Conservation (phyloP, 1,140 invertebrate species). For the Hycleus phaleratus region DNA sequence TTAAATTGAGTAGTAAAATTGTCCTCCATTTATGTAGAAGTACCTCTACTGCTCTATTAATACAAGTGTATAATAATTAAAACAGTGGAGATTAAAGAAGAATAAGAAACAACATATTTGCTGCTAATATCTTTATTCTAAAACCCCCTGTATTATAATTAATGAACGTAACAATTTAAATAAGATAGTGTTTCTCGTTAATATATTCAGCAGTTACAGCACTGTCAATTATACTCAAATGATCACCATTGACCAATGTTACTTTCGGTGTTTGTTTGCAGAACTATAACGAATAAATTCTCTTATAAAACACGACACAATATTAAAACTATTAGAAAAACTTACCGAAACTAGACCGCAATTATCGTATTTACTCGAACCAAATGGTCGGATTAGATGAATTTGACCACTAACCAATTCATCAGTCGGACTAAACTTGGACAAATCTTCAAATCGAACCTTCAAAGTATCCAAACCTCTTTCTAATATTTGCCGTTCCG, state of each 20-base stretch:
- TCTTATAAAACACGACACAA: background rate
- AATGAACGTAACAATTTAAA: constrained; percentile 1
- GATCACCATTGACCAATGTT: constrained; percentile 29
- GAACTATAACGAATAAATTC: constrained; percentile 25
- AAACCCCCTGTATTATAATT: no score
- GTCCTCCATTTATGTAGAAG: no score
- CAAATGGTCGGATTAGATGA: constrained; percentile 32
- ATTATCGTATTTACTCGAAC: constrained; percentile 34
- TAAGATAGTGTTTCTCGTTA: constrained; percentile 28
- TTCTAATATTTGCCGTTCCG: constrained; percentile 21
- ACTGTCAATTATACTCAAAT: constrained; percentile 29
- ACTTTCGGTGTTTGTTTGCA: constrained; percentile 27
- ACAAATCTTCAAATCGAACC: constrained; percentile 22
- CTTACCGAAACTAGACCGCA: constrained; percentile 33
- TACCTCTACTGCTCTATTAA: no score
- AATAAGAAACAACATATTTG: background rate
- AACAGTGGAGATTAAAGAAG: background rate
- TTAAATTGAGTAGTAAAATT: no score
- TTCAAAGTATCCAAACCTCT: constrained; percentile 24
- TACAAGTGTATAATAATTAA: background rate
- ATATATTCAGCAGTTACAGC: constrained; percentile 29
- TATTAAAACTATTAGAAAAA: background rate
- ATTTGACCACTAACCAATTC: constrained; percentile 26
- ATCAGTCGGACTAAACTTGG: constrained; percentile 19
- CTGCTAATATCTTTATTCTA: constrained; percentile 3